Percentiles rank a stretch among this genome's conserved stretches.
phyloP scores from a whole-genome alignment of 2,113 vertebrate species.

The Pardalotus punctatus region DNA sequence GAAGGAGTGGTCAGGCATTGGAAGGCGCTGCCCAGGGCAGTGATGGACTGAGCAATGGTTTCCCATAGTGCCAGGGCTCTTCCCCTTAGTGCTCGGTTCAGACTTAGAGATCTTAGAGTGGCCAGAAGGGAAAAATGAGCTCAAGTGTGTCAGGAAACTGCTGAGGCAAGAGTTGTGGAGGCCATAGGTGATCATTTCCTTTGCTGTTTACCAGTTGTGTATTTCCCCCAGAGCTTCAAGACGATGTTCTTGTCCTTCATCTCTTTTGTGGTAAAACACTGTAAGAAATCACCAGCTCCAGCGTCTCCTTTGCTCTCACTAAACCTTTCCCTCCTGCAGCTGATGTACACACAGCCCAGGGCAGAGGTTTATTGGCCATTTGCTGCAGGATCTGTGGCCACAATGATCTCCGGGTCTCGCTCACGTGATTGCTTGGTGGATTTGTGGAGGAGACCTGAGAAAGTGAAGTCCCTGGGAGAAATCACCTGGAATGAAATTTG shows the following conservation, averaged over 20 bases:
- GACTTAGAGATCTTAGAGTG: accelerated
- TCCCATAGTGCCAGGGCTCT: neutral
- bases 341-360: neutral
- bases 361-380: neutral
- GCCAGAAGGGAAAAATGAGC: neutral
- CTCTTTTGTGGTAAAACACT: neutral
- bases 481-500: neutral
- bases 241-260: neutral
- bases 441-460: neutral
- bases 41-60: neutral
- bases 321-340: neutral
- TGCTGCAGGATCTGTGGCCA: neutral
- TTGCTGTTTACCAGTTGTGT: neutral
- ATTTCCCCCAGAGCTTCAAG: neutral
- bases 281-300: neutral
- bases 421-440: neutral
- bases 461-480: neutral
- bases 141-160: neutral
- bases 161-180: neutral
- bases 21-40: neutral
- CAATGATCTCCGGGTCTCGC: neutral
- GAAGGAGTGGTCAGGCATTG: neutral
- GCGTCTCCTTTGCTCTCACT: neutral
- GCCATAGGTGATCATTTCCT: neutral
- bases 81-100: neutral